phyloP scores from a whole-genome alignment of 2,888 invertebrate genomes.

The Cenopis cana region DNA sequence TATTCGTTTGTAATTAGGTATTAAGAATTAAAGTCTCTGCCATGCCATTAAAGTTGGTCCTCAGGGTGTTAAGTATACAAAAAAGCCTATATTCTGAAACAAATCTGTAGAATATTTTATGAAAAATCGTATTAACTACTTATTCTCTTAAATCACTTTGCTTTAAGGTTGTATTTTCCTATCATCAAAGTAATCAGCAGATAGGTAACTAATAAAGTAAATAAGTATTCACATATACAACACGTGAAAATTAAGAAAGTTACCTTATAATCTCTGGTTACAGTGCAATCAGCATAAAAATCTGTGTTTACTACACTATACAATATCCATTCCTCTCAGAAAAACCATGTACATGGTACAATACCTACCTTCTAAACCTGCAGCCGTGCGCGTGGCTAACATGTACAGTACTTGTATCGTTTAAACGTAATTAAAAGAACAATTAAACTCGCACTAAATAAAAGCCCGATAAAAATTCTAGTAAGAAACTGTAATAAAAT shows the following conservation, averaged over 20 bases:
- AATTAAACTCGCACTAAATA: neutral
- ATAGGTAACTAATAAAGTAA: too few species aligned
- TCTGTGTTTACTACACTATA: neutral
- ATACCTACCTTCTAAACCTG: neutral
- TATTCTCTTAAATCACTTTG: too few species aligned
- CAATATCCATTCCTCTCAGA: neutral
- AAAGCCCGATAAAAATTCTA: neutral
- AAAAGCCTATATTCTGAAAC: neutral
- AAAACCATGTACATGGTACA: too few species aligned
- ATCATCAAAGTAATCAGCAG: too few species aligned
- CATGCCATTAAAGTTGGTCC: too few species aligned
- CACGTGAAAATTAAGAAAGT: too few species aligned
- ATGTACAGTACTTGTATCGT: neutral
- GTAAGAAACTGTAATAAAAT: slow-evolving; percentile 9
- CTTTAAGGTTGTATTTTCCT: too few species aligned
- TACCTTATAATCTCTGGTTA: too few species aligned
- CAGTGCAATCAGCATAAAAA: neutral
- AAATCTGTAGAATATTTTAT: neutral
- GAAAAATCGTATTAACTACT: too few species aligned
- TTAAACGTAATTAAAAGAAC: slow-evolving; percentile 14
- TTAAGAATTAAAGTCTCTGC: neutral
- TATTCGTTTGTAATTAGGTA: too few species aligned
- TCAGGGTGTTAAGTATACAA: too few species aligned
- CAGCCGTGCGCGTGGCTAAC: neutral
- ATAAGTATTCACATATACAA: too few species aligned